A percentile compares a stretch with the other conserved stretches of the same genome.
phyloP scores from a whole-genome alignment of 2,888 invertebrate species.

The Diarsia rubi region DNA sequence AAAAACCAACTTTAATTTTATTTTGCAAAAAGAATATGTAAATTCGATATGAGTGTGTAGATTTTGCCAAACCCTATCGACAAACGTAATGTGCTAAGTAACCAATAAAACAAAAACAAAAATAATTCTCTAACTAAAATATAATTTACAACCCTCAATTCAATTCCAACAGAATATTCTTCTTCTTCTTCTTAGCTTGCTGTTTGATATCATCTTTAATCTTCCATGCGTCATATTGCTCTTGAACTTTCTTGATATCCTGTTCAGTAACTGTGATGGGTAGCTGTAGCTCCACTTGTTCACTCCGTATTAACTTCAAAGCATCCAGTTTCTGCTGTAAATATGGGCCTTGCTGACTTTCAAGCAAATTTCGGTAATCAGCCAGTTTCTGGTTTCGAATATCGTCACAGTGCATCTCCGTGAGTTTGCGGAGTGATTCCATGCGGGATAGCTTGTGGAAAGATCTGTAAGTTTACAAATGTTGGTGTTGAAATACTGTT shows the following conservation, averaged over 20 bases:
- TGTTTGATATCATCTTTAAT: slow-evolving; percentile 83
- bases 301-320: slow-evolving; percentile 93
- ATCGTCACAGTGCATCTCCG: slow-evolving; percentile 93
- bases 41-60: too few species aligned
- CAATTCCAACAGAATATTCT: slow-evolving; percentile 77
- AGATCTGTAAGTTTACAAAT: slow-evolving; percentile 73
- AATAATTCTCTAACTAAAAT: slow-evolving; percentile 40
- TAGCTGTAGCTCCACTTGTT: slow-evolving; percentile 93
- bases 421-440: slow-evolving; percentile 93
- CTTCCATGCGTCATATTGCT: slow-evolving; percentile 89
- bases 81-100: too few species aligned
- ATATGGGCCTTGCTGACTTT: slow-evolving; percentile 94
- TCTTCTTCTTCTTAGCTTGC: slow-evolving; percentile 83
- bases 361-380: slow-evolving; percentile 92
- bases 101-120: slow-evolving; percentile 19
- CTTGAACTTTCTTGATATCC: slow-evolving; percentile 92
- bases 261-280: slow-evolving; percentile 92
- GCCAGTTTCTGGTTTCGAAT: slow-evolving; percentile 92
- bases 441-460: slow-evolving; percentile 92
- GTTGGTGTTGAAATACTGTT: too few species aligned
- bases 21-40: too few species aligned
- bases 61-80: too few species aligned
- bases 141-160: slow-evolving; percentile 59
- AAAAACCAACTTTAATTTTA: too few species aligned
- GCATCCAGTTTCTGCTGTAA: slow-evolving; percentile 93